Percentiles rank a stretch among this genome's conserved stretches.
Evolutionary conservation across 2,113 vertebrate genomes (phyloP).

Genomic region (Sigmodon hispidus): DNA sequence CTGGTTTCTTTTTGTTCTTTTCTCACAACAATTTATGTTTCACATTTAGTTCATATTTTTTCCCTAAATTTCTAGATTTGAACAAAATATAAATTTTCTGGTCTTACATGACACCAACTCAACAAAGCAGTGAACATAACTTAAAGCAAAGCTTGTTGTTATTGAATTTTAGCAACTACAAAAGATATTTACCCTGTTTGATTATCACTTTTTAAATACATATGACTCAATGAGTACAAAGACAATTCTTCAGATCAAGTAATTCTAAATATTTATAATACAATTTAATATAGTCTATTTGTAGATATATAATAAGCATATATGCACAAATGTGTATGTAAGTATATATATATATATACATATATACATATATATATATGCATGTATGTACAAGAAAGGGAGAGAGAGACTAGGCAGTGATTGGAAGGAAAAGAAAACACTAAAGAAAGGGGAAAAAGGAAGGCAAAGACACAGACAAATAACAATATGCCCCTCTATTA

Average conservation of each 20-base stretch:
- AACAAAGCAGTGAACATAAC: conserved; percentile 37
- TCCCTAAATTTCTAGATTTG: conserved; percentile 59
- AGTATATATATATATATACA: not conserved
- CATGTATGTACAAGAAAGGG: not conserved
- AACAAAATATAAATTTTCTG: conserved; percentile 69
- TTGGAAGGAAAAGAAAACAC: not conserved
- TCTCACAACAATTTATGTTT: conserved; percentile 79
- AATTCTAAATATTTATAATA: not conserved
- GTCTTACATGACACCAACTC: conserved; percentile 59
- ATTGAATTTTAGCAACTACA: not conserved
- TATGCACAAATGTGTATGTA: not conserved
- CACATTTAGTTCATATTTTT: conserved; percentile 73
- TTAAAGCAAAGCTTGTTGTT: not conserved
- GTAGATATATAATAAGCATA: not conserved
- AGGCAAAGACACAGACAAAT: not conserved
- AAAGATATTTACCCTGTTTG: not conserved
- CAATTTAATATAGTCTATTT: not conserved
- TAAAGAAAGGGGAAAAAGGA: not conserved
- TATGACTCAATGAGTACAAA: not conserved
- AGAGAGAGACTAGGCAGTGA: not conserved
- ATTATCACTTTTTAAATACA: not conserved
- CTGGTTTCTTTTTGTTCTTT: conserved; percentile 72
- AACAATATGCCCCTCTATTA: not conserved
- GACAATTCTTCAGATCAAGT: not conserved
- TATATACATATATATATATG: not conserved